These are phyloP conservation scores for Bucorvus abyssinicus DNA, from an alignment of 2,797 vertebrate genomes.

Conservation along the genomic window DNA sequence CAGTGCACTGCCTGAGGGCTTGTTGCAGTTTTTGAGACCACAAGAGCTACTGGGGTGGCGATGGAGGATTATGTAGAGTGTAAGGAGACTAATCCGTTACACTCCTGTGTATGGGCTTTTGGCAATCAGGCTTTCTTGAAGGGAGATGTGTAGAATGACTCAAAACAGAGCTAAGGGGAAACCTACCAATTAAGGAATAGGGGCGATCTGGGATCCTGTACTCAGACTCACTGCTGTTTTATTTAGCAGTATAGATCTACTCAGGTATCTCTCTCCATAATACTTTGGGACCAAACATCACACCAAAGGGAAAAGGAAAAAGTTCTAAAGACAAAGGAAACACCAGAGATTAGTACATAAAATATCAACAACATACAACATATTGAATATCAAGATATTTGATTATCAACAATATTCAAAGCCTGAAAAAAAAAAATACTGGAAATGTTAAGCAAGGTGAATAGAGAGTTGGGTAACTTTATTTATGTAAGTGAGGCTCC, in stretches of 20 bases:
- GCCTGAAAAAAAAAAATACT: too few species aligned
- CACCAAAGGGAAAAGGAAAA: neutral
- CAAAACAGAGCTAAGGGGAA: neutral
- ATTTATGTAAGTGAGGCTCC: neutral
- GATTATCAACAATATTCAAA: too few species aligned
- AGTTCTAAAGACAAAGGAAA: neutral
- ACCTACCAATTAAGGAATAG: neutral
- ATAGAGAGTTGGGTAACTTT: neutral
- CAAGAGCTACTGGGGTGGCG: fast-evolving
- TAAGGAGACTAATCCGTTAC: neutral
- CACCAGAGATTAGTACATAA: neutral
- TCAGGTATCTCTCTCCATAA: neutral
- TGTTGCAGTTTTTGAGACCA: neutral
- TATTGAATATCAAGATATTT: too few species aligned
- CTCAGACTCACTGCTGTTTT: neutral
- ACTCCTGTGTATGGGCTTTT: neutral
- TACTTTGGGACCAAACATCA: neutral
- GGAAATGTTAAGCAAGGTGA: neutral
- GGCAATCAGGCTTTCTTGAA: neutral
- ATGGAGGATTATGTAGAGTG: neutral
- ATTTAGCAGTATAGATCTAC: neutral
- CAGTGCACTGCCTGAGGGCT: neutral
- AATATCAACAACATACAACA: neutral
- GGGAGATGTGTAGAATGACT: neutral
- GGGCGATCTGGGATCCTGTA: neutral